Conservation (phyloP, 2,113 vertebrate species). For the Aphelocoma coerulescens region DNA sequence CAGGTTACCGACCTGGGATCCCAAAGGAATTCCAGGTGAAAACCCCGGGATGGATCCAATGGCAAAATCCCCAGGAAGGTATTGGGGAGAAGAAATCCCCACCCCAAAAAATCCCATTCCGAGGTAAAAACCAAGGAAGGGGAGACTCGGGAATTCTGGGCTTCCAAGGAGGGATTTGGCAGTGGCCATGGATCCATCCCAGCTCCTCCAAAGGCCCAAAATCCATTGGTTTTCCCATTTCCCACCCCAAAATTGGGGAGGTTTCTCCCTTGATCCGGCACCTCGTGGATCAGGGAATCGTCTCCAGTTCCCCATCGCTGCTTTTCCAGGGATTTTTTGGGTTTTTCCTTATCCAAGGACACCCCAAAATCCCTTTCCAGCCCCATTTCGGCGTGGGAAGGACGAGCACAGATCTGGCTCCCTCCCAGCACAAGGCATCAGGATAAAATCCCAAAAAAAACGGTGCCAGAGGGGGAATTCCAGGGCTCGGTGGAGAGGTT, state of each 20-base stretch:
- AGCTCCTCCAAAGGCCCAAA: neutral
- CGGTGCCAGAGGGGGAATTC: neutral
- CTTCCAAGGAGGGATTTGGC: rapidly evolving
- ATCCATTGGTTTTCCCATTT: rapidly evolving
- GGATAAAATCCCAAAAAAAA: neutral
- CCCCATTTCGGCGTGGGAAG: rapidly evolving
- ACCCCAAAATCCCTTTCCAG: neutral
- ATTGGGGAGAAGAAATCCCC: rapidly evolving
- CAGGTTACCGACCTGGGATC: neutral
- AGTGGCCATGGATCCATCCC: rapidly evolving
- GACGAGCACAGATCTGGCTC: rapidly evolving
- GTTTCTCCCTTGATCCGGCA: rapidly evolving
- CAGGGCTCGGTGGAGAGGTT: rapidly evolving
- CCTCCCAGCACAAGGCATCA: rapidly evolving
- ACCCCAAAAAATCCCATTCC: neutral
- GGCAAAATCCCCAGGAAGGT: neutral
- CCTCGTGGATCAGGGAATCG: rapidly evolving
- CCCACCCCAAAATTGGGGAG: rapidly evolving
- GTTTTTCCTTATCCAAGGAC: neutral
- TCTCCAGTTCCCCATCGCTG: rapidly evolving
- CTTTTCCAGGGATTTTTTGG: neutral
- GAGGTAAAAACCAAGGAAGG: rapidly evolving
- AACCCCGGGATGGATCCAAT: rapidly evolving
- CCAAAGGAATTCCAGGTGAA: neutral
- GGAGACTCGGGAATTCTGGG: neutral